Conservation (phyloP, 1,140 invertebrate species). For the Drosophila yakuba region DNA sequence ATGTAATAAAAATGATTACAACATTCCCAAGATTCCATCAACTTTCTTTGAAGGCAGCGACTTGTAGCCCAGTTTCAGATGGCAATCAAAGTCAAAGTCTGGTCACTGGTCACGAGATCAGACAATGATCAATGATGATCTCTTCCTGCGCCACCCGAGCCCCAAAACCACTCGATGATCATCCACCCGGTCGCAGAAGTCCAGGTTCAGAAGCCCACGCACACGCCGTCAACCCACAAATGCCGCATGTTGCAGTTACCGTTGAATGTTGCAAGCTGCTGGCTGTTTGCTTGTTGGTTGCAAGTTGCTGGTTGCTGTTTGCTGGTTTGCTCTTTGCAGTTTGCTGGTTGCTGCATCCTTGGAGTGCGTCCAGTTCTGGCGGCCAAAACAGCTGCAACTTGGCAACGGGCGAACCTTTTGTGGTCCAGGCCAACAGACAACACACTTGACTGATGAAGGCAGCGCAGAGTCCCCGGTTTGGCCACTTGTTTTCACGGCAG, state of each 20-base stretch:
- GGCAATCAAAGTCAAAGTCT: slow-evolving; percentile 42
- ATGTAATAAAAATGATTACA: too few relatives aligned
- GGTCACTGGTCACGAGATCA: slow-evolving; percentile 40
- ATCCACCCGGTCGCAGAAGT: slow-evolving; percentile 12
- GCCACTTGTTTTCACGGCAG: slow-evolving; percentile 43
- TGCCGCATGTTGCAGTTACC: slow-evolving; percentile 18
- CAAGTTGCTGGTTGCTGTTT: not conserved
- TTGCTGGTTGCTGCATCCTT: slow-evolving; percentile 10
- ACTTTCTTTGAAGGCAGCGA: not conserved
- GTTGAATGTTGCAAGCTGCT: slow-evolving; percentile 5
- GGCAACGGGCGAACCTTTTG: slow-evolving; percentile 33
- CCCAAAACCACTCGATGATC: not conserved
- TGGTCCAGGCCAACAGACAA: slow-evolving; percentile 32
- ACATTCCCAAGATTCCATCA: not conserved
- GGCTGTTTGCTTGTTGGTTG: too few relatives aligned
- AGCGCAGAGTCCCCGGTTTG: slow-evolving; percentile 19
- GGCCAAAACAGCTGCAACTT: slow-evolving; percentile 5
- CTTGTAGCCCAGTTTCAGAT: slow-evolving; percentile 7
- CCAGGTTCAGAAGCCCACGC: slow-evolving; percentile 27
- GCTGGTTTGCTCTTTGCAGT: too few relatives aligned
- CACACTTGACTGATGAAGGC: slow-evolving; percentile 60
- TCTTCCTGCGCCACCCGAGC: slow-evolving; percentile 2
- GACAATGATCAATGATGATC: slow-evolving; percentile 55
- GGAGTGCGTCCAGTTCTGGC: not conserved
- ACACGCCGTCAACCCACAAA: slow-evolving; percentile 37